Evolutionary conservation across 2,888 invertebrate genomes (phyloP), one percentile per base, ranked within the genome.

Genomic region (Drosophila meridionalis): DNA sequence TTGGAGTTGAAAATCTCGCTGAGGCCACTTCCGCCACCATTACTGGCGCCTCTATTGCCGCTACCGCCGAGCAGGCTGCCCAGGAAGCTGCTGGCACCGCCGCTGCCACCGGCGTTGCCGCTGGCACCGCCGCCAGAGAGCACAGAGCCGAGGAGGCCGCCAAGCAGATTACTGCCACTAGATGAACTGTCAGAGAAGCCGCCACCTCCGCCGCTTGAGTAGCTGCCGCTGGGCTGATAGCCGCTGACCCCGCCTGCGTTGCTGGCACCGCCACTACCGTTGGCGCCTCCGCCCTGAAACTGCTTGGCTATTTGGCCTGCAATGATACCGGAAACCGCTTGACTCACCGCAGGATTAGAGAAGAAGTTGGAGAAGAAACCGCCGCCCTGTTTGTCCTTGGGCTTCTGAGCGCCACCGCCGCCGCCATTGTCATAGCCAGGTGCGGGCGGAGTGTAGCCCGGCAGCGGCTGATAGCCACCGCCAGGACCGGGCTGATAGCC

Each of bases 291-390:
- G 2, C 93, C 93, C 56, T 92, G 90, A 30, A 93, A 78, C 40
- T 90, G 82, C 69, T 93, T 93, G 47, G 92, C 87, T 55, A 93
- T 91, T 86, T 93, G 93, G 50, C 92, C 92, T 55, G 93, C 92
- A 86, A 93, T 92, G 57, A 93, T 87, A 69, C 93, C 93, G 68
- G 91, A 89, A 42, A 93, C 91, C 32, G 93, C 93, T 78, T 93
- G 92, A 89, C 89, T 90, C 56, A 93, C 92, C 66, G 90, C 88
- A 69, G 93, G 93, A 78, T 91, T 92, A 30, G 91, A 91, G 53
- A 93, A 87, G 80, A 93, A 92, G 58, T 87, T 92, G 34, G 93
- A 92, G 78, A 93, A 91, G 82, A 93, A 92, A 59, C 92, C 91
- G 57, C 90, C 87, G 63, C 90, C 83, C 60, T 92, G 87, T 61